These are phyloP conservation scores for Pseudococcus longispinus DNA, from an alignment of 2,888 invertebrate genomes.

Conservation along the genomic window DNA sequence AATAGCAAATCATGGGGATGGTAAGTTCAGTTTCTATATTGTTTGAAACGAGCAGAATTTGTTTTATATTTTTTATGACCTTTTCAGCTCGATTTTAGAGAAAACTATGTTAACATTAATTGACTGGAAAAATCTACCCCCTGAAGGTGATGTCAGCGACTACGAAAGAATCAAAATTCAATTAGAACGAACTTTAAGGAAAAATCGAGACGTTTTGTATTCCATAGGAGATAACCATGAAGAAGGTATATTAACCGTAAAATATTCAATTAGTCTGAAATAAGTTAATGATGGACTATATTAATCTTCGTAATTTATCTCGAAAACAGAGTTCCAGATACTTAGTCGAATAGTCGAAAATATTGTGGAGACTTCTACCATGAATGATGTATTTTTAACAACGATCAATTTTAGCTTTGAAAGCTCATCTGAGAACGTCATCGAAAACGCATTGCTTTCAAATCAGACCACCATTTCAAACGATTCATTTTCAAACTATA, in stretches of 20 bases:
- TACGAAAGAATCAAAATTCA: not conserved
- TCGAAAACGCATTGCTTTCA: not conserved
- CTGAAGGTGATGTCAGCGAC: not conserved
- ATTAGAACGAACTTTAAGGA: not conserved
- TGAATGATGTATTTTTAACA: not conserved
- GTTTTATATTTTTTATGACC: not conserved
- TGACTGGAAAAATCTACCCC: not conserved
- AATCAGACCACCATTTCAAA: not conserved
- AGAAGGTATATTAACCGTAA: not conserved
- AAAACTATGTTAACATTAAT: not conserved
- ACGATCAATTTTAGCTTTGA: not conserved
- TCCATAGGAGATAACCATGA: not conserved
- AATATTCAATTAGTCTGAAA: not conserved
- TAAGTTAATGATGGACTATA: not conserved
- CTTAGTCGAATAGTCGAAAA: not conserved
- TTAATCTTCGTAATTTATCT: not conserved
- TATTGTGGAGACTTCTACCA: not conserved
- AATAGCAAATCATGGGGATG: not conserved
- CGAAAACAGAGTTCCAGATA: not conserved
- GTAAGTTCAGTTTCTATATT: not conserved
- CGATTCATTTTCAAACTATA: not conserved
- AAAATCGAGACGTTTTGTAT: not conserved
- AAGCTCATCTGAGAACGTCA: not conserved
- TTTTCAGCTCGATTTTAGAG: not conserved
- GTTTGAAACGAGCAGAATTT: not conserved